These are phyloP conservation scores for Altica lythri DNA, from an alignment of 2,888 invertebrate species.

Conservation along the genomic window DNA sequence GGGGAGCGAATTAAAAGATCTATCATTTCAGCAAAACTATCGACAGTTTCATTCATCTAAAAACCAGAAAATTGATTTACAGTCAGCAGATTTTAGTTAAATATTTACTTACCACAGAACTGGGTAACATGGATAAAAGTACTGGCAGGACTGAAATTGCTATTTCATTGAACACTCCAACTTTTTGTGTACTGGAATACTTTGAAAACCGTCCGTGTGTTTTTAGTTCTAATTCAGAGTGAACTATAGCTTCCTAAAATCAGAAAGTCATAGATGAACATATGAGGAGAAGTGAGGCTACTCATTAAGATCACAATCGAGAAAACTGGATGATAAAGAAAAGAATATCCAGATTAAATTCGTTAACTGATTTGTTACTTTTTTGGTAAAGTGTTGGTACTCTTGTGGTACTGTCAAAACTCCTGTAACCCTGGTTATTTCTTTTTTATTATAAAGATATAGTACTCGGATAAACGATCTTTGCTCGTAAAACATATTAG, in stretches of 20 bases:
- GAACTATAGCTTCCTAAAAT: constrained; percentile 65
- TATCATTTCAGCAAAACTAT: constrained; percentile 59
- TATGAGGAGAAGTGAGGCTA: background rate
- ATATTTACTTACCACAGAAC: constrained; percentile 63
- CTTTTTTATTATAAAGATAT: too few relatives aligned
- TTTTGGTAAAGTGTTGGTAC: too few relatives aligned
- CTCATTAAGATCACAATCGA: too few relatives aligned
- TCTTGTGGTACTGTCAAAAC: too few relatives aligned
- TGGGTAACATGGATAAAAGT: constrained; percentile 76
- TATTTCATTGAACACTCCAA: constrained; percentile 78
- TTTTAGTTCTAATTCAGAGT: constrained; percentile 65
- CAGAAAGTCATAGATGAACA: background rate
- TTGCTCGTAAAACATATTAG: too few relatives aligned
- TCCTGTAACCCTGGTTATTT: too few relatives aligned
- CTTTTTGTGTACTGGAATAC: constrained; percentile 80
- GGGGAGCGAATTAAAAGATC: constrained; percentile 68
- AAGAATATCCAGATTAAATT: too few relatives aligned
- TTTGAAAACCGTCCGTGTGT: constrained; percentile 75
- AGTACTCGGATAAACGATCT: too few relatives aligned
- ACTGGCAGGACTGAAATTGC: constrained; percentile 75
- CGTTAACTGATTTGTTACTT: too few relatives aligned
- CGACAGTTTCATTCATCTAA: constrained; percentile 64
- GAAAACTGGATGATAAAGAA: too few relatives aligned
- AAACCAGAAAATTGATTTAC: constrained; percentile 10
- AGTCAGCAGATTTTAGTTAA: background rate